Percentiles rank a stretch among this genome's conserved stretches.
These are phyloP conservation scores for Crotalus helleri DNA, from an alignment of 2,113 vertebrate species.

Conservation along the genomic window DNA sequence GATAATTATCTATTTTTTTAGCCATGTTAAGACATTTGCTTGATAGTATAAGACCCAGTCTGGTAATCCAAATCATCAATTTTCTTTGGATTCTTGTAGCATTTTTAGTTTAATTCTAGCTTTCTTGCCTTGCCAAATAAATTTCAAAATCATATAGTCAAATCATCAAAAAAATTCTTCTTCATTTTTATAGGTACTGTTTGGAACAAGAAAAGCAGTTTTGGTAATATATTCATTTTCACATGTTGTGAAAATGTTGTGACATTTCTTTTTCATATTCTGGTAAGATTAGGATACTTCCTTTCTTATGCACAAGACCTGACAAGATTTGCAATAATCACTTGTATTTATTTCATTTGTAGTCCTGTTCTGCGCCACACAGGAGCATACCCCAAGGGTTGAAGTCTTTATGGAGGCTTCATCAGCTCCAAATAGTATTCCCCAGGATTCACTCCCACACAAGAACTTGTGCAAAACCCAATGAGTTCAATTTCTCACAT, in stretches of 20 bases:
- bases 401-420: neutral
- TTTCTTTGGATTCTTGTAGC: too few species aligned
- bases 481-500: neutral
- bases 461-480: neutral
- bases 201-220: too few species aligned
- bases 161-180: too few species aligned
- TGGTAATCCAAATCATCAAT: too few species aligned
- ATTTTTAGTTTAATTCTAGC: too few species aligned
- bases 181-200: too few species aligned
- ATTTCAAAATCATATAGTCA: too few species aligned
- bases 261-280: neutral
- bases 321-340: neutral
- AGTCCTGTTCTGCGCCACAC: neutral
- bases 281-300: neutral
- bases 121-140: too few species aligned
- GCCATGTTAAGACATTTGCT: too few species aligned
- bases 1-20: too few species aligned
- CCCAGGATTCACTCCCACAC: neutral
- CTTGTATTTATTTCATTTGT: neutral
- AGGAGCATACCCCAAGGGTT: neutral
- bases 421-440: neutral
- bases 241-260: neutral
- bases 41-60: too few species aligned
- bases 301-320: neutral
- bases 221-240: too few species aligned